Evolutionary conservation across 2,113 vertebrate species (phyloP), one percentile per base, ranked within the genome.

Genomic region (Hydrochoerus hydrochaeris): DNA sequence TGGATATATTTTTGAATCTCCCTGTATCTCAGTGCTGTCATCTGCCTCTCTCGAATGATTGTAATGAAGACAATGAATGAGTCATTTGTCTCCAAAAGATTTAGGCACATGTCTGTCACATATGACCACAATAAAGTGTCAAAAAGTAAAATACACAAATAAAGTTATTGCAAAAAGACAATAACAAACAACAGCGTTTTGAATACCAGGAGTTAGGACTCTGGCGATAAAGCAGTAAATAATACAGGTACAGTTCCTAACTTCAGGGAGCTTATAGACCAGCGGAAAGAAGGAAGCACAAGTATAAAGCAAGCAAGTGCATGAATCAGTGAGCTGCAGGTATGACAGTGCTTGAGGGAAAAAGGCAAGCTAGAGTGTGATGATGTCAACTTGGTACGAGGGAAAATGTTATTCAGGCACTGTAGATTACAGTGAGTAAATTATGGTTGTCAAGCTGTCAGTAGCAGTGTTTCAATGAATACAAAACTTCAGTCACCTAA

Each of bases 401-500:
- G n/a, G 3, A 38, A 35, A 16, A n/a, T 80, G 65, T 80, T 69
- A 38, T 63, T 78, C 49, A 82, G 9, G 32, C 20, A 75, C 0
- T 46, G 73, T 9, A 60, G 38, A 77, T 13, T 44, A n/a, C 12
- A 14, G 7, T 75, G 73, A 38, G 24, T 86, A 14, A 30, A 3
- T 83, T 57, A 30, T 1, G 1, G 58, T 12, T 26, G 7, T 26
- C 60, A 32, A 41, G 41, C 78, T 93, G 73, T 75, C 28, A 28
- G 13, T 9, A 67, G 52, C 35, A 91, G 35, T 54, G 62, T 52
- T 77, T 46, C 94, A 86, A 88, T 95, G 17, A 32, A 87, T 22
- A 11, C 71, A 77, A 88, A 85, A 86, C 65, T 67, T 73, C 28
- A 65, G 69, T 89, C 30, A 19, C 41, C 20, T n/a, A 57, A 67